These are phyloP conservation scores for Drosophila koepferae DNA, from an alignment of 2,888 invertebrate species.

Conservation along the genomic window DNA sequence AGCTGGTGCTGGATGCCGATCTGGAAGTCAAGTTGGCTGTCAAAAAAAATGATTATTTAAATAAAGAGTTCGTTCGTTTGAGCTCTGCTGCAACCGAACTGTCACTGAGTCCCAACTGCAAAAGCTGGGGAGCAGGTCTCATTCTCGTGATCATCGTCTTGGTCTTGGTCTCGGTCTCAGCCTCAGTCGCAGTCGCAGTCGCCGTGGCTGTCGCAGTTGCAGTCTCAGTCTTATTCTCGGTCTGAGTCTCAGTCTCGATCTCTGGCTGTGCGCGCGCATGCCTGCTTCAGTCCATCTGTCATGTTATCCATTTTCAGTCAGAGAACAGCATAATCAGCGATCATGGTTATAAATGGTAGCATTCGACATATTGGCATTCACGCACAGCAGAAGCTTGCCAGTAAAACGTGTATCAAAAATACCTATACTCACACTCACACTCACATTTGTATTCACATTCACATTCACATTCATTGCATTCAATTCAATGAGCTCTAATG, in stretches of 20 bases:
- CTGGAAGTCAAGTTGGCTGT: constrained; percentile 85
- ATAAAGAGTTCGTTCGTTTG: constrained; percentile 78
- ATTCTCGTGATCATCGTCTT: constrained; percentile 8
- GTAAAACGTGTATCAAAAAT: constrained; percentile 30
- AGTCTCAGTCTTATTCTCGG: constrained; percentile 47
- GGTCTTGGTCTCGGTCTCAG: constrained; percentile 15
- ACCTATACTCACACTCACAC: constrained; percentile 23
- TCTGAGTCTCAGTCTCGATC: constrained; percentile 32
- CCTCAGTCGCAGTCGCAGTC: constrained; percentile 12
- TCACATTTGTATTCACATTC: constrained; percentile 15
- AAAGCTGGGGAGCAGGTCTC: constrained; percentile 18
- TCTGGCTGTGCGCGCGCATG: constrained; percentile 78
- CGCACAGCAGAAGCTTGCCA: constrained; percentile 64
- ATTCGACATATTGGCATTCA: constrained; percentile 83
- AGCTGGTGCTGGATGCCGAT: constrained; percentile 73
- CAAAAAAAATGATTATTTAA: constrained; percentile 84
- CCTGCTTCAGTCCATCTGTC: constrained; percentile 81
- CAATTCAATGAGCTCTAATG: constrained; percentile 69
- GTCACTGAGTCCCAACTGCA: constrained; percentile 65
- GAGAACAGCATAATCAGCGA: constrained; percentile 83
- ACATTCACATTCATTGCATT: constrained; percentile 37
- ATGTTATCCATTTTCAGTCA: constrained; percentile 82
- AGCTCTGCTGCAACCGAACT: constrained; percentile 78
- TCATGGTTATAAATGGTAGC: constrained; percentile 84
- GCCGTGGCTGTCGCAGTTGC: constrained; percentile 4